phyloP scores from a whole-genome alignment of 2,797 vertebrate genomes.

The Poliocrania exsul region DNA sequence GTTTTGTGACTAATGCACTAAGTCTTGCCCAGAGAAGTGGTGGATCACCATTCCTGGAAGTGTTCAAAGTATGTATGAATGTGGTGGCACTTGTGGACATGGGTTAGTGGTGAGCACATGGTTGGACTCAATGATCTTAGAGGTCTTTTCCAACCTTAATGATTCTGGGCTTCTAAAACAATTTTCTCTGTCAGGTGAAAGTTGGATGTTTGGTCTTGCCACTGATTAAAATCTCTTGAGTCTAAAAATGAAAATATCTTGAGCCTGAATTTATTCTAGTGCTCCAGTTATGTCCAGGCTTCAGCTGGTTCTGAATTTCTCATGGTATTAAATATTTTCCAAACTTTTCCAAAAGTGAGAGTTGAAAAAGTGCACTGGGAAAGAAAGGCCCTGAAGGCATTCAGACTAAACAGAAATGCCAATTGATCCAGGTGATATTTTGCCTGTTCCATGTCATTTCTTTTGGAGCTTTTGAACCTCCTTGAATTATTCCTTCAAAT shows the following conservation, averaged over 20 bases:
- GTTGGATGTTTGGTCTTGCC: background rate
- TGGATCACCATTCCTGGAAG: background rate
- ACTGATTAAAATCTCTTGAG: background rate
- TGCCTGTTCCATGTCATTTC: background rate
- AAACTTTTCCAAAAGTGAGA: background rate
- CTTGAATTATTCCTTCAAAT: slow-evolving; percentile 8
- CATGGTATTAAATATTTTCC: background rate
- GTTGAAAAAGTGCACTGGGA: background rate
- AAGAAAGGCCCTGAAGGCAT: background rate
- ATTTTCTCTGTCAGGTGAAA: background rate
- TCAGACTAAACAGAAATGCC: background rate
- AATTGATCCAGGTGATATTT: background rate
- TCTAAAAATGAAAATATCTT: background rate
- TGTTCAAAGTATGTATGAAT: accelerated
- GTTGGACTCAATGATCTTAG: accelerated
- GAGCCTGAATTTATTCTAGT: background rate
- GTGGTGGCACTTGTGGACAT: background rate
- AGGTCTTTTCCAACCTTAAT: background rate
- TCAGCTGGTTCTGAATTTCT: background rate
- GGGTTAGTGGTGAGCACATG: background rate
- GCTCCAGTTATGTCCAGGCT: background rate
- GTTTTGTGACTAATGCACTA: background rate
- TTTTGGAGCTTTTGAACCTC: background rate
- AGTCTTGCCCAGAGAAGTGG: background rate
- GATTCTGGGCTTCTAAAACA: background rate